Conservation (phyloP, 2,888 invertebrate species). For the Coleophora deauratella region DNA sequence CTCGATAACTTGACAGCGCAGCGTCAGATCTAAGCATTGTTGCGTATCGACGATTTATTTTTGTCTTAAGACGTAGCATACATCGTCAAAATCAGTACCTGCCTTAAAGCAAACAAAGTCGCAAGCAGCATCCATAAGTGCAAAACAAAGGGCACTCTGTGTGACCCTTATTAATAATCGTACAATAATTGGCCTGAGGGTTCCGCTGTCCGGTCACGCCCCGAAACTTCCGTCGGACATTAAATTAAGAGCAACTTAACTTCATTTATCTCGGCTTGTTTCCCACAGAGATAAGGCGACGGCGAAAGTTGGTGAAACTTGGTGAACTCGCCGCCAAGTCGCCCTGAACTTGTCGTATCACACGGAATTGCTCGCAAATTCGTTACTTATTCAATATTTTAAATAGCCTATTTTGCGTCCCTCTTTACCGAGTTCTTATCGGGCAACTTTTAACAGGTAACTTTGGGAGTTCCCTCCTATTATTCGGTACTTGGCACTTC, state of each 20-base stretch:
- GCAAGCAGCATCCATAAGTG: neutral
- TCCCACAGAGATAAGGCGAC: slow-evolving; percentile 65
- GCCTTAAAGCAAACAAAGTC: too few species aligned
- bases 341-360: slow-evolving; percentile 61
- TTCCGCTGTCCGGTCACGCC: slow-evolving; percentile 50
- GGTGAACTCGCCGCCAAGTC: slow-evolving; percentile 47
- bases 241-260: slow-evolving; percentile 70
- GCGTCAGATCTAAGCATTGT: too few species aligned
- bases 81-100: too few species aligned
- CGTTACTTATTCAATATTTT: slow-evolving; percentile 64
- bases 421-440: slow-evolving; percentile 36
- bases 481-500: neutral
- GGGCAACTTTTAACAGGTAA: slow-evolving; percentile 28
- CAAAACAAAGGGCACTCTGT: slow-evolving; percentile 1
- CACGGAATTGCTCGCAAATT: slow-evolving; percentile 64
- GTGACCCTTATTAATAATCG: slow-evolving; percentile 33
- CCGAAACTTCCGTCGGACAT: slow-evolving; percentile 59
- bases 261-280: slow-evolving; percentile 71
- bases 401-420: slow-evolving; percentile 51
- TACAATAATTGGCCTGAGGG: slow-evolving; percentile 44
- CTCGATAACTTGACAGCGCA: too few species aligned
- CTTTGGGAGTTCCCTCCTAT: neutral
- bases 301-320: slow-evolving; percentile 31
- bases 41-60: too few species aligned
- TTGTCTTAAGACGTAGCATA: too few species aligned